Evolutionary conservation across 2,888 invertebrate species (phyloP).

Genomic region (Cetonia aurata): DNA sequence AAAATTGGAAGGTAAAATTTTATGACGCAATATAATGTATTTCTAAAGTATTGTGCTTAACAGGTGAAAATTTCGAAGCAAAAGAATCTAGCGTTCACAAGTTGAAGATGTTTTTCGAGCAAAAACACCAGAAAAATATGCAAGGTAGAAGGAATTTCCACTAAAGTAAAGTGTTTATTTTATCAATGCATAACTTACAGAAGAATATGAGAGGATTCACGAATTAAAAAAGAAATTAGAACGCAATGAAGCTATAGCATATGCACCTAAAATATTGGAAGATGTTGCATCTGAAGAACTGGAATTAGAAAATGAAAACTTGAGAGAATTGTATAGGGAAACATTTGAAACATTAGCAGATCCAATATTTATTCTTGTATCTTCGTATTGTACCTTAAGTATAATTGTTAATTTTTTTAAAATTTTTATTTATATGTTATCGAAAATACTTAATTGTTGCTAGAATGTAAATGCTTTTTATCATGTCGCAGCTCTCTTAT

Average conservation of each 20-base stretch:
- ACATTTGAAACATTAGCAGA: constrained; percentile 23
- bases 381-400: constrained; percentile 20
- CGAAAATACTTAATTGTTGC: background rate
- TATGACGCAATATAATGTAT: too few species aligned
- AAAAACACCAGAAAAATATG: too few species aligned
- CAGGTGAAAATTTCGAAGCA: too few species aligned
- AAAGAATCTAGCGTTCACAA: background rate
- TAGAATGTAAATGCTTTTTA: background rate
- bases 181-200: background rate
- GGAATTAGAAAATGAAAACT: background rate
- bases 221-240: constrained; percentile 13
- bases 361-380: constrained; percentile 6
- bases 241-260: constrained; percentile 6
- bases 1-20: too few species aligned
- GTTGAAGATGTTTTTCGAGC: constrained; percentile 5
- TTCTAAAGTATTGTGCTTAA: too few species aligned
- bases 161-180: too few species aligned
- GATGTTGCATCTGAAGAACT: background rate
- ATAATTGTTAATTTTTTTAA: constrained; percentile 1
- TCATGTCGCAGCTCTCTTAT: too few species aligned
- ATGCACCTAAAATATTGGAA: constrained; percentile 28
- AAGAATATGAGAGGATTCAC: constrained; percentile 12
- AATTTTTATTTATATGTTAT: constrained; percentile 7
- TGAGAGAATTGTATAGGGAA: constrained; percentile 21
- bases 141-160: too few species aligned